Evolutionary conservation across 2,113 vertebrate species (phyloP), one percentile per base, ranked within the genome.

Genomic region (Amblyopsis rosae): DNA sequence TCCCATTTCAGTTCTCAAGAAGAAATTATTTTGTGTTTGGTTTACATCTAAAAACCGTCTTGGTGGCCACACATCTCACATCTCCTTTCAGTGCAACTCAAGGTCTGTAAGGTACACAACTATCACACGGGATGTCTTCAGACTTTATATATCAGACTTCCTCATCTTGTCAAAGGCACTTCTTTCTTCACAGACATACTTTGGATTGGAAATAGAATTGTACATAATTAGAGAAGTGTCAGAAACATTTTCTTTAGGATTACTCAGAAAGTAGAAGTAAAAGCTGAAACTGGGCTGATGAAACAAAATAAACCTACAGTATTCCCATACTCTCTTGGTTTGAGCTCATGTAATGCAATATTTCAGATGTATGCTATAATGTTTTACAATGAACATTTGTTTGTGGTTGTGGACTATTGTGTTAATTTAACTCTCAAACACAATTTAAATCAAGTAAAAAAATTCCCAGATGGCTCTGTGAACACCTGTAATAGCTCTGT

Each of bases 1-100:
- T 87, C 83, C 67, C 12, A 73, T 83, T 80, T 85, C 79, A 80
- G 15, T 73, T 83, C 75, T 79, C 64, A 57, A 45, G 19, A 54
- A 6, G 35, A 62, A 19, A 35, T 54, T 61, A 70, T 69, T 26
- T 80, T 61, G 50, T 73, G 67, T 69, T 33, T 56, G 76, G 76
- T 78, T 55, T 64, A 35, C 33, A 12, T n/a, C 56, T 62, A 15
- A 77, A 77, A 61, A 72, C 49, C 13, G 49, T 51, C 10, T 51
- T 51, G 49, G 49, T 51, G 11, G 9, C 11, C 11, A 51, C 13
- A 15, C 15, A 15, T 53, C 73, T 84, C 85, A 86, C 79, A 84
- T 87, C 85, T 70, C 16, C 59, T 84, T 88, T 87, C 61, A 49
- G 10, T 6, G n/a, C 54, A 6, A 17, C 62, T 70, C 51, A n/a